phyloP scores from a whole-genome alignment of 1,140 invertebrate genomes.

The Cotesia glomerata region DNA sequence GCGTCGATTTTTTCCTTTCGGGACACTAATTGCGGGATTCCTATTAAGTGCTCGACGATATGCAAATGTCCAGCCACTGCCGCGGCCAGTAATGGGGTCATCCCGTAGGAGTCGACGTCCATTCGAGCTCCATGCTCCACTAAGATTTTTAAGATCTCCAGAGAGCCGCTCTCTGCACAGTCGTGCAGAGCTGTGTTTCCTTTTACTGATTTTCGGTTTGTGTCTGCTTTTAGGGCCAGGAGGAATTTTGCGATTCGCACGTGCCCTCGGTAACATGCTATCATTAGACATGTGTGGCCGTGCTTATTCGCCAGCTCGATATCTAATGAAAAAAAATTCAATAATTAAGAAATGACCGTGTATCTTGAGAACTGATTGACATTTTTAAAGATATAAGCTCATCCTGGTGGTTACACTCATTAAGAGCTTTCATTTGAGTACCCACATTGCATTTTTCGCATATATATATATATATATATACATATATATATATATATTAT shows the following conservation, averaged over 20 bases:
- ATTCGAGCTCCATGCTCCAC: slow-evolving; percentile 86
- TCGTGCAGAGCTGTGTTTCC: slow-evolving; percentile 96
- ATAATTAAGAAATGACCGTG: too few species aligned
- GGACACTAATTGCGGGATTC: slow-evolving; percentile 70
- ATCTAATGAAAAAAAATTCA: slow-evolving; percentile 66
- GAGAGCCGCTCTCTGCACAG: slow-evolving; percentile 92
- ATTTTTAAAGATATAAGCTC: too few species aligned
- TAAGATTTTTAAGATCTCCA: slow-evolving; percentile 91
- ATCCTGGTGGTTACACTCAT: too few species aligned
- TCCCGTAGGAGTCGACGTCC: slow-evolving; percentile 94
- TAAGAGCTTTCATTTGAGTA: too few species aligned
- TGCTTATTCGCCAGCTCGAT: slow-evolving; percentile 90
- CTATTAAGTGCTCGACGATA: slow-evolving; percentile 91
- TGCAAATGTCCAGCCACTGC: slow-evolving; percentile 87
- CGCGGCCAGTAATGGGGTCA: slow-evolving; percentile 92
- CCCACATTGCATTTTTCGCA: too few species aligned
- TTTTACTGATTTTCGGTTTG: slow-evolving; percentile 93
- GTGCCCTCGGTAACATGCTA: slow-evolving; percentile 94
- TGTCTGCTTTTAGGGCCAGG: slow-evolving; percentile 82
- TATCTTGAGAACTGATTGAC: too few species aligned
- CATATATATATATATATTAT: too few species aligned
- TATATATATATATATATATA: too few species aligned
- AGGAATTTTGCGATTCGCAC: slow-evolving; percentile 86
- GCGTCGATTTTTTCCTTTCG: slow-evolving; percentile 87
- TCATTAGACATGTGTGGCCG: slow-evolving; percentile 96